Conservation (phyloP, 2,797 vertebrate genomes). For the Enteromius argenteus region DNA sequence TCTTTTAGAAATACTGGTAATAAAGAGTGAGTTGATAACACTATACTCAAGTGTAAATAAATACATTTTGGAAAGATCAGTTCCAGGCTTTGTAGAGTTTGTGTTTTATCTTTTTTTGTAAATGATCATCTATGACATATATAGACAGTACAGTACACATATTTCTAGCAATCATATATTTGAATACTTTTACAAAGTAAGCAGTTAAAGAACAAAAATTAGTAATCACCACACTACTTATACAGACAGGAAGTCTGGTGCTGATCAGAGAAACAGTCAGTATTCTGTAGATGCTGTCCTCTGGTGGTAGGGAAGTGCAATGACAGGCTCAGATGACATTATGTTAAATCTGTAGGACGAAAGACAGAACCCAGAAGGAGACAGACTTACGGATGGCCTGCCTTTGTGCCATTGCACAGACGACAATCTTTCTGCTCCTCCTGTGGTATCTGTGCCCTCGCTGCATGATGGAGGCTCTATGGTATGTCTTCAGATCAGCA, state of each 20-base stretch:
- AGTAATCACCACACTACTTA: not conserved
- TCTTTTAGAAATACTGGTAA: conserved; percentile 67
- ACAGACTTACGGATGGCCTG: conserved; percentile 9
- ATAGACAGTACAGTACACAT: not conserved
- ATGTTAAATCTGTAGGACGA: conserved; percentile 32
- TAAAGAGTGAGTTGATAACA: conserved; percentile 68
- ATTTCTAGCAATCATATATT: not conserved
- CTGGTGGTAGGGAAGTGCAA: not conserved
- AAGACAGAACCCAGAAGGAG: conserved; percentile 36
- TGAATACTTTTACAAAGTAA: not conserved
- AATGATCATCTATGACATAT: not conserved
- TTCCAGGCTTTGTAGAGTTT: conserved; percentile 17
- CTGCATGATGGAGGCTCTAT: conserved; percentile 11
- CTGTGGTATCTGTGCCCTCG: conserved; percentile 34
- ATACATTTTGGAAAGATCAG: conserved; percentile 62
- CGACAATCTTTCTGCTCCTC: conserved; percentile 14
- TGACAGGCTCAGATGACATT: not conserved
- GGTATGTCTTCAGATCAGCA: conserved; percentile 39
- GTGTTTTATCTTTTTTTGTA: not conserved
- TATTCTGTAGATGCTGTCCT: not conserved
- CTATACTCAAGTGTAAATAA: conserved; percentile 81
- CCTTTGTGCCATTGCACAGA: conserved; percentile 13
- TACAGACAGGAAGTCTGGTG: not conserved
- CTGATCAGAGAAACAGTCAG: not conserved
- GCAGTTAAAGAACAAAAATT: not conserved